Conservation (phyloP, 2,888 invertebrate genomes). For the Copidosoma aretas region DNA sequence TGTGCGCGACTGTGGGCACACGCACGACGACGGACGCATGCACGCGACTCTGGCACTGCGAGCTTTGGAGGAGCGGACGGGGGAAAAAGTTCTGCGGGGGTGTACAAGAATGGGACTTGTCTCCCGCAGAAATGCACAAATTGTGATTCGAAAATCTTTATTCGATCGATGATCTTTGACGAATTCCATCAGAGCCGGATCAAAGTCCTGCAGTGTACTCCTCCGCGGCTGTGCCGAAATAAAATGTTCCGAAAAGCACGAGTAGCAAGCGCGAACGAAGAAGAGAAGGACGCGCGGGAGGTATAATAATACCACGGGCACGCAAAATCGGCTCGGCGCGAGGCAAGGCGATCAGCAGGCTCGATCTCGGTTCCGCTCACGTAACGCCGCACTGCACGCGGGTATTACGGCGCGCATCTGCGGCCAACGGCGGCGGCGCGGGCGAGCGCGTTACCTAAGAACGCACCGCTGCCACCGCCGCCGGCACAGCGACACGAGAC, state of each 20-base stretch:
- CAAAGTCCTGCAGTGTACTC: too few species aligned
- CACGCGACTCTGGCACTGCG: too few species aligned
- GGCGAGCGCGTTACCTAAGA: slow-evolving; percentile 32
- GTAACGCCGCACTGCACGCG: slow-evolving; percentile 24
- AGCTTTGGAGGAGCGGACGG: too few species aligned
- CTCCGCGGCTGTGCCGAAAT: too few species aligned
- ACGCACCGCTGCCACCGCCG: slow-evolving; percentile 17
- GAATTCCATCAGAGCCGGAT: too few species aligned
- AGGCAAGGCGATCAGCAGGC: slow-evolving; percentile 13
- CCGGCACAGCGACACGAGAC: slow-evolving; percentile 1
- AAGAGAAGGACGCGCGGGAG: neutral
- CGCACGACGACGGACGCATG: slow-evolving; percentile 1
- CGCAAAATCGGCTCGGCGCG: slow-evolving; percentile 5
- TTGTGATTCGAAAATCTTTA: neutral
- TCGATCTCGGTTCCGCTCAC: slow-evolving; percentile 32
- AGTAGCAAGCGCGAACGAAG: slow-evolving; percentile 1
- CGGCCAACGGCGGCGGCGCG: neutral
- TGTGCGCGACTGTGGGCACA: neutral
- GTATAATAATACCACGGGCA: neutral
- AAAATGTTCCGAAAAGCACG: neutral
- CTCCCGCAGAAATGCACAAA: too few species aligned
- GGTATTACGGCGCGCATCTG: neutral
- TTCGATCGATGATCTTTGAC: neutral
- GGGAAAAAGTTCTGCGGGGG: too few species aligned
- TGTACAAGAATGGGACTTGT: too few species aligned